phyloP scores from a whole-genome alignment of 2,113 vertebrate genomes.

The Sceloporus tristichus region DNA sequence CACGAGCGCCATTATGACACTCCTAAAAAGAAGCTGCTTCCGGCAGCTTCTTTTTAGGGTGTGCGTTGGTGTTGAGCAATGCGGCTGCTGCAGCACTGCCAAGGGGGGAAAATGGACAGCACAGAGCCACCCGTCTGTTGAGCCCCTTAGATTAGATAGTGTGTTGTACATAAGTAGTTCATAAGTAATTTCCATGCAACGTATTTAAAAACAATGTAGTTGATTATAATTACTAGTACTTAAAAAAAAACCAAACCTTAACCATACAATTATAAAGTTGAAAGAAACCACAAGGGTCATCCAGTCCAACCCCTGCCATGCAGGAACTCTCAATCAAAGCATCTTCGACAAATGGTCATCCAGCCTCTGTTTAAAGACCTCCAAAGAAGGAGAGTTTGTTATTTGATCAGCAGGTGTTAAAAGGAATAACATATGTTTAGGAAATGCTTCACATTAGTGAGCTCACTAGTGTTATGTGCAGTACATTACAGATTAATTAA shows the following conservation, averaged over 20 bases:
- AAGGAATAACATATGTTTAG: background rate
- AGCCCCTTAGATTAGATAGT: background rate
- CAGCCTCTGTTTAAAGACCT: too few relatives aligned
- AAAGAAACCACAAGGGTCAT: too few relatives aligned
- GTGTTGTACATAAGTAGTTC: background rate
- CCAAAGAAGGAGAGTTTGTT: conserved; percentile 22
- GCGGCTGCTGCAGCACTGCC: too few relatives aligned
- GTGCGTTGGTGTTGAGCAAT: too few relatives aligned
- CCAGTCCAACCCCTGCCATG: too few relatives aligned
- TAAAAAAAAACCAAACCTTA: background rate
- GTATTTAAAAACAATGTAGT: conserved; percentile 22
- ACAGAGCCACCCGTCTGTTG: too few relatives aligned
- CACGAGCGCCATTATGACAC: too few relatives aligned
- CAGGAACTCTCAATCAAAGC: too few relatives aligned
- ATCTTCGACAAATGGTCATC: too few relatives aligned
- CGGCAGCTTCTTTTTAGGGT: too few relatives aligned
- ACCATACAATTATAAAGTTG: background rate
- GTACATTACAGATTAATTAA: background rate
- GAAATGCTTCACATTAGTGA: background rate
- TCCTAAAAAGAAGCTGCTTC: too few relatives aligned
- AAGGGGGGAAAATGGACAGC: too few relatives aligned
- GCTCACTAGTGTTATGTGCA: background rate
- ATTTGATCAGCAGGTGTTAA: background rate
- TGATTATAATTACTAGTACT: conserved; percentile 31
- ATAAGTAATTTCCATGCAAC: background rate